These are phyloP conservation scores for Apteryx mantelli DNA, from an alignment of 2,113 vertebrate species.

Conservation along the genomic window DNA sequence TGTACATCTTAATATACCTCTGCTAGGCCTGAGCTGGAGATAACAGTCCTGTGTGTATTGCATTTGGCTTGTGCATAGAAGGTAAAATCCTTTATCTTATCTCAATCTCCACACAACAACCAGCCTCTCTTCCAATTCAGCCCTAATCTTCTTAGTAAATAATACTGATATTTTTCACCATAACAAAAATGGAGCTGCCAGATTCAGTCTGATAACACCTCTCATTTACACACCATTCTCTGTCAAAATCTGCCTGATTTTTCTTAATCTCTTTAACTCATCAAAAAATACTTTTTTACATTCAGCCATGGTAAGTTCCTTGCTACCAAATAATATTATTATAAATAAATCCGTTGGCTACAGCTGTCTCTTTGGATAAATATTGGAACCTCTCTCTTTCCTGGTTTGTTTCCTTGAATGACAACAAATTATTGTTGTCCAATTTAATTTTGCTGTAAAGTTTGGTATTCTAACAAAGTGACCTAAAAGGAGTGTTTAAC, in stretches of 20 bases:
- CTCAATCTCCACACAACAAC: slow-evolving; percentile 98
- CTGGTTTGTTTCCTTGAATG: slow-evolving; percentile 51
- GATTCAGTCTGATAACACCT: slow-evolving; percentile 86
- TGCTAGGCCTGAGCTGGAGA: slow-evolving; percentile 88
- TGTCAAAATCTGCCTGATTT: slow-evolving; percentile 85
- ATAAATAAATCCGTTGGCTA: slow-evolving; percentile 80
- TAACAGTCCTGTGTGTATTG: slow-evolving; percentile 84
- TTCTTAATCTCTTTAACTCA: slow-evolving; percentile 86
- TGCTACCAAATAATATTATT: slow-evolving; percentile 82
- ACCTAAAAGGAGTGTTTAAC: slow-evolving; percentile 46
- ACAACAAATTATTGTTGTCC: slow-evolving; percentile 65
- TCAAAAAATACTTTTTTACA: slow-evolving; percentile 84
- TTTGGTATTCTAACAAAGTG: slow-evolving; percentile 53
- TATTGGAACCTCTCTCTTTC: slow-evolving; percentile 42
- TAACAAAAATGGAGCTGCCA: slow-evolving; percentile 87
- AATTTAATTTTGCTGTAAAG: slow-evolving; percentile 70
- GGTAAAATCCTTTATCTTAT: slow-evolving; percentile 95
- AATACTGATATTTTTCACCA: slow-evolving; percentile 98
- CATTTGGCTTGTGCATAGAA: slow-evolving; percentile 83
- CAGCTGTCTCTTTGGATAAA: slow-evolving; percentile 76
- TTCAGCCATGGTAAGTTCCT: slow-evolving; percentile 78
- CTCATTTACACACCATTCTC: slow-evolving; percentile 90
- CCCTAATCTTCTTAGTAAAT: slow-evolving; percentile 99
- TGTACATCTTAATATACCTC: slow-evolving; percentile 96
- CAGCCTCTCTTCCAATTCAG: slow-evolving; percentile 96